Base-by-base conservation (phyloP, 2,888 invertebrate species). In the Hydrotaea diabolus region DNA sequence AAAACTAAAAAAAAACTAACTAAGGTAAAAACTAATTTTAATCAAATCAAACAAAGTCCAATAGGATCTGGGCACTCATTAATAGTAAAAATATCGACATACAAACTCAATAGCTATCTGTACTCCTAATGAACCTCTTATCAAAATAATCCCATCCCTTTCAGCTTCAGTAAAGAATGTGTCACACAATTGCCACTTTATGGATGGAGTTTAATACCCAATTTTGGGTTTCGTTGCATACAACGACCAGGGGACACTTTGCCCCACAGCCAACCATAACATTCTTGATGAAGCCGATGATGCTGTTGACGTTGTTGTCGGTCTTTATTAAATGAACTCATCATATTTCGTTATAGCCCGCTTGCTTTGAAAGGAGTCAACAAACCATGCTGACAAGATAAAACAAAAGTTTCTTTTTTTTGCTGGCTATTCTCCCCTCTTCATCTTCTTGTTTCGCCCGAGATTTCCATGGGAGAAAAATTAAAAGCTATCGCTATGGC, bases 301-400 rank as follows among this genome's bases (percentile, higher is more conserved):
- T 72, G 19, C 21, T 55, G 53, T 64, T 31, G 31, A n/a, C 11
- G 46, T 46, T 69, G 17, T 9, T 31, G 31, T 62, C n/a, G 43
- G 39, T 78, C 66, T 81, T 81, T 84, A 76, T 81, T 79, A 82
- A 82, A 81, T 79, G 49, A 76, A 69, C 73, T 46, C 72, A 80
- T 81, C 59, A 79, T 85, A 49, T 81, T 69, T 85, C 76, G 76
- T 77, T 81, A 64, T 46, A 71, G 77, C 62, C 74, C 77, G 62
- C 46, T 84, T 57, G 72, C 75, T 81, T 76, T 76, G 76, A 73
- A 55, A 77, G 77, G 57, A 82, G 77, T 62, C 81, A 79, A 85
- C 81, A 76, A 76, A 69, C 78, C 66, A 7, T n/a, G 39, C 46
- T 73, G 78, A 81, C 76, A 76, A 21, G 75, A 69, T 36, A 46